Conservation (phyloP, 2,888 invertebrate species). For the Synanthedon andrenaeformis region DNA sequence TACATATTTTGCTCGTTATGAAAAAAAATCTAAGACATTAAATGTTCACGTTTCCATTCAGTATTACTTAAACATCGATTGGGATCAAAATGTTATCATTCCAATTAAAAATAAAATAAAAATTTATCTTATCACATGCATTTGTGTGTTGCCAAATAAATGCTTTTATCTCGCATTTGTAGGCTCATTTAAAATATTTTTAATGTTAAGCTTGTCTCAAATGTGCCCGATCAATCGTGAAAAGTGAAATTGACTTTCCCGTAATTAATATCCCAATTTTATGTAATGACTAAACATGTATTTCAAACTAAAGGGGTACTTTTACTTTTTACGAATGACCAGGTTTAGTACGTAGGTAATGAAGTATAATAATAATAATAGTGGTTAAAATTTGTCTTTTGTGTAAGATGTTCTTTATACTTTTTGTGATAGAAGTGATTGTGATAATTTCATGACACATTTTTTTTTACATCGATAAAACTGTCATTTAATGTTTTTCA, state of each 20-base stretch:
- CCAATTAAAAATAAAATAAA: constrained; percentile 6
- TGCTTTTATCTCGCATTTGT: neutral
- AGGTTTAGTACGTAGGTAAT: too few relatives aligned
- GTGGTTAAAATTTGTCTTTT: neutral
- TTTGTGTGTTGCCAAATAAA: neutral
- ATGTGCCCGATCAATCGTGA: neutral
- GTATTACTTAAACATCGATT: constrained; percentile 2
- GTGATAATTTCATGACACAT: constrained; percentile 26
- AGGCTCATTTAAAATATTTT: neutral
- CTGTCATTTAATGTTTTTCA: neutral
- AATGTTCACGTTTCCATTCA: neutral
- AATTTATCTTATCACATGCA: neutral
- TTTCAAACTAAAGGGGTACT: too few relatives aligned
- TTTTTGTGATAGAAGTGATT: constrained; percentile 4
- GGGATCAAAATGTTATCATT: constrained; percentile 24
- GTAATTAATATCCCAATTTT: too few relatives aligned
- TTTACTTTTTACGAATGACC: too few relatives aligned
- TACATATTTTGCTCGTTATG: too few relatives aligned
- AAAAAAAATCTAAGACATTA: neutral
- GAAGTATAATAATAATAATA: neutral
- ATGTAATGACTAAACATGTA: too few relatives aligned
- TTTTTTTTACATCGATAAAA: neutral
- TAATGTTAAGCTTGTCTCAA: neutral
- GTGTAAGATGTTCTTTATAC: neutral
- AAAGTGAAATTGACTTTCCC: too few relatives aligned